phyloP scores from a whole-genome alignment of 2,113 vertebrate genomes.

The Brienomyrus longianalis region DNA sequence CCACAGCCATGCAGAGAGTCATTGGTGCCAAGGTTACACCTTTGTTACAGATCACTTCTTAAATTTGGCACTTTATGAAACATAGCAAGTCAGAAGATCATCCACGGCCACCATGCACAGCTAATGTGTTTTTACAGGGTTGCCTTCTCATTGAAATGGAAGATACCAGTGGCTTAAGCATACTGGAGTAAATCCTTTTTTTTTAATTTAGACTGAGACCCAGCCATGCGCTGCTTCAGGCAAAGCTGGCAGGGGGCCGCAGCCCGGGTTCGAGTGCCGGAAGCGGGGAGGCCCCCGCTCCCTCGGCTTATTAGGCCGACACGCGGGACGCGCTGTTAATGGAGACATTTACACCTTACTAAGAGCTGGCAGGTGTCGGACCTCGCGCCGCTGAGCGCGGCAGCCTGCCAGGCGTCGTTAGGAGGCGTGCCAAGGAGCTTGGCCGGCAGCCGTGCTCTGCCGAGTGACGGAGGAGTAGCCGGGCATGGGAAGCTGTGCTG shows the following conservation, averaged over 20 bases:
- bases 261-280: conserved; percentile 43
- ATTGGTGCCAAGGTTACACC: neutral
- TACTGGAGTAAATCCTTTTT: neutral
- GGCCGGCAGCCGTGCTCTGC: conserved; percentile 63
- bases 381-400: conserved; percentile 81
- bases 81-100: neutral
- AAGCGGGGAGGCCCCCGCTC: conserved; percentile 62
- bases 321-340: conserved; percentile 83
- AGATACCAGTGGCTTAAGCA: neutral
- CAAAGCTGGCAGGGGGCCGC: neutral
- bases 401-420: conserved; percentile 92
- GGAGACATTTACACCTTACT: conserved; percentile 97
- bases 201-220: neutral
- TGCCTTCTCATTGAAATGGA: neutral
- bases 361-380: conserved; percentile 95
- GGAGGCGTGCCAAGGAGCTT: conserved; percentile 85
- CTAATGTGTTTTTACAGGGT: neutral
- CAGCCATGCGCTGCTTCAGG: neutral
- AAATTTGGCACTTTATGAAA: neutral
- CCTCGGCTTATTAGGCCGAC: conserved; percentile 77
- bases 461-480: conserved; percentile 10
- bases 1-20: too few species aligned
- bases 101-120: neutral
- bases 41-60: neutral
- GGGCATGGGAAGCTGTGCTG: neutral